phyloP scores from a whole-genome alignment of 2,888 invertebrate genomes.

The Drosophila fungiperda region DNA sequence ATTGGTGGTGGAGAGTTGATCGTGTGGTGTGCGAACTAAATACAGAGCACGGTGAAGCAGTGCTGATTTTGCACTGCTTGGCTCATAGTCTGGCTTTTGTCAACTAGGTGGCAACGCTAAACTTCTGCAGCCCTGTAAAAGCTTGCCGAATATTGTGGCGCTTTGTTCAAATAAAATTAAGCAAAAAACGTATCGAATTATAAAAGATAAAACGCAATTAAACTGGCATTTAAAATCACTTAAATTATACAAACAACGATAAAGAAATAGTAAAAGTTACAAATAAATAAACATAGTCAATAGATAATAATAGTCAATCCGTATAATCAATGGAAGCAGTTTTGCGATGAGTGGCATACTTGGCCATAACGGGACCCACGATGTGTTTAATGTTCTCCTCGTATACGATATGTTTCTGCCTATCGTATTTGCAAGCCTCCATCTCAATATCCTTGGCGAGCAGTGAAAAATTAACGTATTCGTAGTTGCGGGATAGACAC shows the following conservation, averaged over 20 bases:
- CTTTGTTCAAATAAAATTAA: conserved; percentile 11
- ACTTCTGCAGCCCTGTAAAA: conserved; percentile 21
- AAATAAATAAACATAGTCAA: no score
- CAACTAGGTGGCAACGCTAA: conserved; percentile 28
- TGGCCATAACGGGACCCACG: neutral
- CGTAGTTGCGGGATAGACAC: conserved; percentile 92
- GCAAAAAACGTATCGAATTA: no score
- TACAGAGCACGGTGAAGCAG: neutral
- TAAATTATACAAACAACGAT: neutral
- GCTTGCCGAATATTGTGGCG: neutral
- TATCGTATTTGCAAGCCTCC: neutral
- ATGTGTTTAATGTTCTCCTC: neutral
- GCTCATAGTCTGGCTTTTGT: neutral
- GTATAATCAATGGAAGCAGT: conserved; percentile 28
- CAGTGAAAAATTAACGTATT: conserved; percentile 86
- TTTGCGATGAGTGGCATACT: conserved; percentile 40
- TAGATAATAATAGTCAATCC: neutral
- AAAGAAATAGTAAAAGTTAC: no score
- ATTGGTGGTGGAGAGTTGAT: conserved; percentile 11
- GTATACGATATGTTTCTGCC: neutral
- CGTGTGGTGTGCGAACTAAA: conserved; percentile 23
- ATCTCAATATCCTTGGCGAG: conserved; percentile 7
- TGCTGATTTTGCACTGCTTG: conserved; percentile 11
- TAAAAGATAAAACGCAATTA: neutral
- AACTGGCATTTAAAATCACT: neutral